phyloP scores from a whole-genome alignment of 2,888 invertebrate genomes.

The Unio pictorum region DNA sequence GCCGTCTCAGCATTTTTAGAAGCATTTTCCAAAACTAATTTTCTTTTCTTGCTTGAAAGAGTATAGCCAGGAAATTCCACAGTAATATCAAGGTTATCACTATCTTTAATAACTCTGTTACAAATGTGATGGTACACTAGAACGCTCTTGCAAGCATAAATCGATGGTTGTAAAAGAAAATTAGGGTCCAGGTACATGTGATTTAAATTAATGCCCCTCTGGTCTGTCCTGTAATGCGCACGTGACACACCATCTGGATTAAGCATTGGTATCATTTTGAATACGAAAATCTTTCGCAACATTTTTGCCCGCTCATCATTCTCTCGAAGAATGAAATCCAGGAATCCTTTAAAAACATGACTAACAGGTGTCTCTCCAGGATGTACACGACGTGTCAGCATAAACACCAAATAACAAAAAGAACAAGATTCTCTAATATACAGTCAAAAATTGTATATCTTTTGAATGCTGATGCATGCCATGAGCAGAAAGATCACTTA shows the following conservation, averaged over 20 bases:
- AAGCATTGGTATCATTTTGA: constrained; percentile 91
- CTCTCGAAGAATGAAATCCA: constrained; percentile 82
- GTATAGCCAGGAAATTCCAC: constrained; percentile 48
- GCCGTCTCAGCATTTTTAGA: no score
- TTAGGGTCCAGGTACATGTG: constrained; percentile 88
- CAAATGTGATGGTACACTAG: constrained; percentile 72
- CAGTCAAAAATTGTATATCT: background rate
- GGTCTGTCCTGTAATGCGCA: constrained; percentile 85
- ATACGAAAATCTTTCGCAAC: constrained; percentile 81
- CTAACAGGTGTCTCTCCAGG: constrained; percentile 94
- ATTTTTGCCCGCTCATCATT: constrained; percentile 83
- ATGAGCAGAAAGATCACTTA: background rate
- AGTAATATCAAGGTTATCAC: constrained; percentile 37
- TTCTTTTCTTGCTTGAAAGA: no score
- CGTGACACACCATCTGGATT: constrained; percentile 92
- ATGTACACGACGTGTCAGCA: constrained; percentile 91
- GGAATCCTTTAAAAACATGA: constrained; percentile 90
- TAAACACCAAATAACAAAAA: constrained; percentile 78
- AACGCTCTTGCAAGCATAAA: constrained; percentile 86
- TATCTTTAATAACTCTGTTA: constrained; percentile 50
- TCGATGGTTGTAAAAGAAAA: constrained; percentile 83
- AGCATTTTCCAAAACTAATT: no score
- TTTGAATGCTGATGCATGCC: background rate
- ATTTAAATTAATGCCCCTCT: constrained; percentile 89
- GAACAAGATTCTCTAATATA: background rate